phyloP scores from a whole-genome alignment of 2,797 vertebrate genomes.

The Pseudopleuronectes americanus region DNA sequence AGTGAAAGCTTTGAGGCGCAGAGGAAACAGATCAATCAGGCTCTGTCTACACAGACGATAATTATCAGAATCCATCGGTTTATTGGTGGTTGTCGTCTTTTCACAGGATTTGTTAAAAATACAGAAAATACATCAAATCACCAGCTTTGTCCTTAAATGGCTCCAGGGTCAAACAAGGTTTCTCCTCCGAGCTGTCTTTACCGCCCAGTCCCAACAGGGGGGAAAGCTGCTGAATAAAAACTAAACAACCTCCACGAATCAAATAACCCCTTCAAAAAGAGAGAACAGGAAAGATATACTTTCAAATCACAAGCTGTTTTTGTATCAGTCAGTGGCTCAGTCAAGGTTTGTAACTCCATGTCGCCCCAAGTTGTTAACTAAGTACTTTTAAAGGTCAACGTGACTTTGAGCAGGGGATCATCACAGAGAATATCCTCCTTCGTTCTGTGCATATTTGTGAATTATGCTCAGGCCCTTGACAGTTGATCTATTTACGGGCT shows the following conservation, averaged over 20 bases:
- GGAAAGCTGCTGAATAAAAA: not conserved
- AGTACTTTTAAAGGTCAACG: not conserved
- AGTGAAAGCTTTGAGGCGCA: too few relatives aligned
- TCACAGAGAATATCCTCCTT: too few relatives aligned
- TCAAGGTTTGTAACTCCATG: not conserved
- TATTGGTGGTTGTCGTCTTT: too few relatives aligned
- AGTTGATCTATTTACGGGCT: conserved; percentile 12
- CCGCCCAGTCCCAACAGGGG: not conserved
- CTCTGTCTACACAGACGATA: too few relatives aligned
- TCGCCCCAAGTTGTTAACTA: not conserved
- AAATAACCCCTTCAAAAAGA: not conserved
- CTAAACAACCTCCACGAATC: not conserved
- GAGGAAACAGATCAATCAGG: too few relatives aligned
- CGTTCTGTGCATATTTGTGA: not conserved
- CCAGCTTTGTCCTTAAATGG: too few relatives aligned
- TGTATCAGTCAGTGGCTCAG: not conserved
- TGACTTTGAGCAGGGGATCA: not conserved
- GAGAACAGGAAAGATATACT: not conserved
- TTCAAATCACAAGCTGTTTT: not conserved
- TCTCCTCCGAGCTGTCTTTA: too few relatives aligned
- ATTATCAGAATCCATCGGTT: too few relatives aligned
- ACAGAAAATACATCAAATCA: too few relatives aligned
- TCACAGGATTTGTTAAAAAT: too few relatives aligned
- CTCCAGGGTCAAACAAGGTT: too few relatives aligned
- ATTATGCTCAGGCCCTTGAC: not conserved